Evolutionary conservation across 2,888 invertebrate species (phyloP).

Genomic region (Tetramorium bicarinatum): DNA sequence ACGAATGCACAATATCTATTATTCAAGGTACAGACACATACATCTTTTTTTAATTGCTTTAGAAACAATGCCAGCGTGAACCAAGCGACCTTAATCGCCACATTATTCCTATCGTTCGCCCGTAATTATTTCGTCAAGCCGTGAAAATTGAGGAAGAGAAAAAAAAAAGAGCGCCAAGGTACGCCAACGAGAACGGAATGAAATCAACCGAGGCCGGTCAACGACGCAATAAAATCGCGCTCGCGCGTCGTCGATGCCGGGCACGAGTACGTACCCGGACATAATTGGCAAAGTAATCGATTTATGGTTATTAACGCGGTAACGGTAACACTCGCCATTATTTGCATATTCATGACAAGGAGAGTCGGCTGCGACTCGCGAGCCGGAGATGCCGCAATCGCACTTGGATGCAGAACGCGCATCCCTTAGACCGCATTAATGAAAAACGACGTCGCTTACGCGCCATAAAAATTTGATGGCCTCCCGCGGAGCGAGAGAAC

Average conservation of each 20-base stretch:
- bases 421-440: conserved; percentile 54
- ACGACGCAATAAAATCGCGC: conserved; percentile 51
- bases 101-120: conserved; percentile 35
- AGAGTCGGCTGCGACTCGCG: conserved; percentile 39
- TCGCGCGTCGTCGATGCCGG: conserved; percentile 9
- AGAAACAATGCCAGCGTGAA: conserved; percentile 2
- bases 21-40: neutral
- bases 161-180: neutral
- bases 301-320: conserved; percentile 79
- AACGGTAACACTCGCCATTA: conserved; percentile 65
- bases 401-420: conserved; percentile 48
- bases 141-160: conserved; percentile 22
- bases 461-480: conserved; percentile 66
- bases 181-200: conserved; percentile 19
- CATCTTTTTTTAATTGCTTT: conserved; percentile 12
- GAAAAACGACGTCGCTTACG: conserved; percentile 60
- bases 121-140: conserved; percentile 36
- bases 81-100: conserved; percentile 13
- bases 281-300: conserved; percentile 78
- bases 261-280: conserved; percentile 55
- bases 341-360: conserved; percentile 70
- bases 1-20: neutral
- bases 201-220: conserved; percentile 35
- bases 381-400: conserved; percentile 42
- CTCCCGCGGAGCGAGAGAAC: conserved; percentile 42